Evolutionary conservation across 2,113 vertebrate species (phyloP).

Genomic region (Entomyzon cyanotis): DNA sequence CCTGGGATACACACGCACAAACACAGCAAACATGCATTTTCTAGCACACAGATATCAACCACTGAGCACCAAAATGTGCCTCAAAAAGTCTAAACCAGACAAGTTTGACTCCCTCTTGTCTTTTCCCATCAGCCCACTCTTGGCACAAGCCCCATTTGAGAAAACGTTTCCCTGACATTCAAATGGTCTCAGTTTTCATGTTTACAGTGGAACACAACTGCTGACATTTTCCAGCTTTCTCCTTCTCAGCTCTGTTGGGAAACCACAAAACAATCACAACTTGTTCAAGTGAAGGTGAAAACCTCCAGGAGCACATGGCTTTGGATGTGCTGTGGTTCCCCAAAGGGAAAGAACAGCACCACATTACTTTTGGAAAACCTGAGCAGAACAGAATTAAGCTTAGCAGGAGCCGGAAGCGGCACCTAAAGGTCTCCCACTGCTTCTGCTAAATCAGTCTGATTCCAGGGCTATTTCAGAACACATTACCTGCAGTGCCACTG

Average conservation of each 20-base stretch:
- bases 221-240: neutral
- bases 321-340: neutral
- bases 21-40: neutral
- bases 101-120: neutral
- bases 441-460: neutral
- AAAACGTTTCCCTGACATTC: neutral
- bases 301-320: neutral
- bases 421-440: neutral
- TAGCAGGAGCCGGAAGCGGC: neutral
- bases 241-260: neutral
- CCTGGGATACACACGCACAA: neutral
- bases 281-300: neutral
- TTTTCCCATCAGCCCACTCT: neutral
- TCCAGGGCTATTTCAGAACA: neutral
- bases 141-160: neutral
- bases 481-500: neutral
- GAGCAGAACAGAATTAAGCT: neutral
- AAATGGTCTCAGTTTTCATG: neutral
- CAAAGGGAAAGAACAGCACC: neutral
- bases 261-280: neutral
- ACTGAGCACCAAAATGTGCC: neutral
- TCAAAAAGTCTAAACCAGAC: neutral
- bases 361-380: neutral
- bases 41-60: neutral
- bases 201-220: neutral